phyloP scores from a whole-genome alignment of 1,140 invertebrate genomes.

The Aricia agestis region DNA sequence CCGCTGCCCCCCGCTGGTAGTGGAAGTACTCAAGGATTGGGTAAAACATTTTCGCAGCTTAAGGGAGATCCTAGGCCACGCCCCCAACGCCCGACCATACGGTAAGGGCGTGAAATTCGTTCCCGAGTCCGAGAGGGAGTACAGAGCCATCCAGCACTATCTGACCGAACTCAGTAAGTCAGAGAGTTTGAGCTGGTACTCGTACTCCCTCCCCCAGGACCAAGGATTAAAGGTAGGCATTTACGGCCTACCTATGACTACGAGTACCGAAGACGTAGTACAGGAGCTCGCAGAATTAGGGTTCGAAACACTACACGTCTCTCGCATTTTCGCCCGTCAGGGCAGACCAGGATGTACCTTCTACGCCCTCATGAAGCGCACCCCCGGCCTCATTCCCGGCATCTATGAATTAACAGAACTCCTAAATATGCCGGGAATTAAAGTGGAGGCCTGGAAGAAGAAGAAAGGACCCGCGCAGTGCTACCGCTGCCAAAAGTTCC shows the following conservation, averaged over 20 bases:
- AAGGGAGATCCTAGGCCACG: not conserved
- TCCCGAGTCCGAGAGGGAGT: not conserved
- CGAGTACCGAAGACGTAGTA: not conserved
- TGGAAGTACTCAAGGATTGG: not conserved
- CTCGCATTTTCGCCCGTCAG: not conserved
- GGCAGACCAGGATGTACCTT: not conserved
- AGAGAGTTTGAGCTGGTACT: not conserved
- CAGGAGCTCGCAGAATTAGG: not conserved
- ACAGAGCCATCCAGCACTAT: not conserved
- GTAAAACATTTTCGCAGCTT: not conserved
- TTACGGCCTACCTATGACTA: too few species aligned
- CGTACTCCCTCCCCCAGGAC: not conserved
- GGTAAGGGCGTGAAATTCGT: not conserved
- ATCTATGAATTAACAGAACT: not conserved
- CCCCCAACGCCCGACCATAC: too few species aligned
- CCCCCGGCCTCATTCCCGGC: not conserved
- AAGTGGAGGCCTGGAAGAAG: not conserved
- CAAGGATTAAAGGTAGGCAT: not conserved
- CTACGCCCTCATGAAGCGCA: not conserved
- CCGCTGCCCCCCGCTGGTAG: not conserved
- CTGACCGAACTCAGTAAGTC: not conserved
- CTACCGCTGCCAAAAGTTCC: constrained; percentile 11
- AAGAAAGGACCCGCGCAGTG: not conserved
- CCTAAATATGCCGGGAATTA: not conserved
- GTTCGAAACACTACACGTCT: not conserved